Percentiles rank a stretch among this genome's conserved stretches.
phyloP scores from a whole-genome alignment of 1,140 invertebrate genomes.

The Solenopsis invicta region DNA sequence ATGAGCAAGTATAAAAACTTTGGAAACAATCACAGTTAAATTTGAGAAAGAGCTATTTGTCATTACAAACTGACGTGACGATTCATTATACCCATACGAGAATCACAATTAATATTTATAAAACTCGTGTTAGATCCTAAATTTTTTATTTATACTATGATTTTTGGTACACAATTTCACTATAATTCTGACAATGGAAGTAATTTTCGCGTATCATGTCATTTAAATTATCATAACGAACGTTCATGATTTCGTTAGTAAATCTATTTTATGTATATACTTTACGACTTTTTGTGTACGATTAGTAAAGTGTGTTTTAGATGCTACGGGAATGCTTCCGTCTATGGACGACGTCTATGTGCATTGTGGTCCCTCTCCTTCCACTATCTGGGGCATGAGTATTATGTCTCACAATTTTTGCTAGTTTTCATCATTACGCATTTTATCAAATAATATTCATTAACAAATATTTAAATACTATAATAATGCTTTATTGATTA shows the following conservation, averaged over 20 bases:
- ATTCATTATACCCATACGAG: background rate
- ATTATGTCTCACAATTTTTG: constrained; percentile 82
- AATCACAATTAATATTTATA: constrained; percentile 12
- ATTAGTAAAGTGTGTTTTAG: constrained; percentile 84
- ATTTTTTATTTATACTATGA: background rate
- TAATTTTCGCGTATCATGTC: constrained; percentile 31
- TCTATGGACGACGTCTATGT: constrained; percentile 84
- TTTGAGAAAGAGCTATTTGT: background rate
- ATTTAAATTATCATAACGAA: constrained; percentile 57
- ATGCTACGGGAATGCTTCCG: constrained; percentile 84
- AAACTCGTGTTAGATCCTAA: background rate
- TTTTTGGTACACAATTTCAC: background rate
- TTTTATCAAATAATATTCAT: background rate
- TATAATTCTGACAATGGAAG: constrained; percentile 1
- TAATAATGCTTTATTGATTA: too few relatives aligned
- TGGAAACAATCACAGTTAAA: background rate
- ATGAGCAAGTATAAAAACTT: constrained; percentile 10
- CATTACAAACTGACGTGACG: background rate
- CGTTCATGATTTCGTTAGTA: constrained; percentile 72
- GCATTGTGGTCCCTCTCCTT: constrained; percentile 83
- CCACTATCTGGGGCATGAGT: constrained; percentile 81
- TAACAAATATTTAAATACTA: constrained; percentile 1
- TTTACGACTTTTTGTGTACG: constrained; percentile 80
- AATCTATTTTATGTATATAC: constrained; percentile 77
- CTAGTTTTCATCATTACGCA: constrained; percentile 69